Conservation (phyloP, 2,888 invertebrate genomes). For the Pristionchus maxplancki region DNA sequence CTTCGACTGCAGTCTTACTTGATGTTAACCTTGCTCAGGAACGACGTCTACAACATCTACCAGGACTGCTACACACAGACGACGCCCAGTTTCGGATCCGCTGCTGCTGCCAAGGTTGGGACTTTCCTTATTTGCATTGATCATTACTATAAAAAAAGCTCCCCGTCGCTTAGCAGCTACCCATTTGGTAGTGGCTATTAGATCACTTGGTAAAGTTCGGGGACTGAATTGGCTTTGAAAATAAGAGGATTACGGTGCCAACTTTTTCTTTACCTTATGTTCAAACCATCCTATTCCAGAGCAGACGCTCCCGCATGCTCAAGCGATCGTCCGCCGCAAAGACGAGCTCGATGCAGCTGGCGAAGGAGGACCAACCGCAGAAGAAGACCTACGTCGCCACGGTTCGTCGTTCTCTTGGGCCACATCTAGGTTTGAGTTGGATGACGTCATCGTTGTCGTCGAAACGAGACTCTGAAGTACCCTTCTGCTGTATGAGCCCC, state of each 20-base stretch:
- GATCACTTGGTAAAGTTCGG: too few relatives aligned
- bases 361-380: background rate
- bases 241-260: too few relatives aligned
- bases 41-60: constrained; percentile 72
- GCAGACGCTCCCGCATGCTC: background rate
- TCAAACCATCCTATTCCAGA: background rate
- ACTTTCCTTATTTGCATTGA: too few relatives aligned
- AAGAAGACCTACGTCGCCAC: constrained; percentile 34
- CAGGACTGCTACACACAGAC: constrained; percentile 69
- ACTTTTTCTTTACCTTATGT: background rate
- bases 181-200: too few relatives aligned
- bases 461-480: too few relatives aligned
- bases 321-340: background rate
- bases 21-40: constrained; percentile 53
- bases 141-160: background rate
- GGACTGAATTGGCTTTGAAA: too few relatives aligned
- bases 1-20: too few relatives aligned
- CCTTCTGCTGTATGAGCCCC: too few relatives aligned
- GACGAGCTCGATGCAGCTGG: background rate
- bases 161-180: too few relatives aligned
- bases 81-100: constrained; percentile 34
- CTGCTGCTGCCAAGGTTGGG: background rate
- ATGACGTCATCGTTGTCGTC: too few relatives aligned
- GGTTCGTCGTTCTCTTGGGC: background rate
- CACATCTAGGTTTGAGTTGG: too few relatives aligned